Percentiles rank a stretch among this genome's conserved stretches.
phyloP scores from a whole-genome alignment of 2,797 vertebrate species.

The Cuculus canorus region DNA sequence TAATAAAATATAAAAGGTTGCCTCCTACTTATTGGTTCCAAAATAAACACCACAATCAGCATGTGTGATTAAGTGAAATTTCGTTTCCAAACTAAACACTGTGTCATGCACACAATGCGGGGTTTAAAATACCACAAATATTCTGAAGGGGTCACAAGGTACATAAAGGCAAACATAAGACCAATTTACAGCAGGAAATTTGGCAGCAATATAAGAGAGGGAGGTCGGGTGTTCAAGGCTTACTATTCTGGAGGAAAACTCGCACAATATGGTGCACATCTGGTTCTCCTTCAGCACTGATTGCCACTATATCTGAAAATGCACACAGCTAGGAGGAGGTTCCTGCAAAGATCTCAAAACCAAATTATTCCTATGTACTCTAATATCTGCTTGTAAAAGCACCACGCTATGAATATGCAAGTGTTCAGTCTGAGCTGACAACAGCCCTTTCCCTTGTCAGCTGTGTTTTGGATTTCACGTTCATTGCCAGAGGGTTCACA shows the following conservation, averaged over 20 bases:
- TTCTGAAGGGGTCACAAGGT: slow-evolving; percentile 73
- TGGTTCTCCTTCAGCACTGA: slow-evolving; percentile 53
- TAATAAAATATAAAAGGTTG: slow-evolving; percentile 73
- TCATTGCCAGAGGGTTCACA: slow-evolving; percentile 35
- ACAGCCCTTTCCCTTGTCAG: slow-evolving; percentile 52
- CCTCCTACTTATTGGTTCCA: slow-evolving; percentile 74
- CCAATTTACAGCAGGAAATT: slow-evolving; percentile 59
- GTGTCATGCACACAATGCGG: slow-evolving; percentile 69
- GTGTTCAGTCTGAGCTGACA: slow-evolving; percentile 43
- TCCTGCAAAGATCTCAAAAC: slow-evolving; percentile 60
- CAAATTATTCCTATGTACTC: slow-evolving; percentile 32
- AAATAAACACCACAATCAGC: slow-evolving; percentile 75
- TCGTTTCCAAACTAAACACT: slow-evolving; percentile 76
- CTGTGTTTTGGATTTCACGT: slow-evolving; percentile 57
- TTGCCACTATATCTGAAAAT: slow-evolving; percentile 43
- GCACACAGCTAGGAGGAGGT: slow-evolving; percentile 17
- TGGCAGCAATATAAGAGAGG: slow-evolving; percentile 25
- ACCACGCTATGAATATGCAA: slow-evolving; percentile 54
- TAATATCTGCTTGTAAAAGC: slow-evolving; percentile 40
- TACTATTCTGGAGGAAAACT: slow-evolving; percentile 37
- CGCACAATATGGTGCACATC: slow-evolving; percentile 50
- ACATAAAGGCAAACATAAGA: slow-evolving; percentile 66
- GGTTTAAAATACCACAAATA: slow-evolving; percentile 75
- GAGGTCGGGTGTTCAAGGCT: background rate
- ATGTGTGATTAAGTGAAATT: slow-evolving; percentile 70